Evolutionary conservation across 2,113 vertebrate genomes (phyloP).

Genomic region (Nothocercus nigrocapillus): DNA sequence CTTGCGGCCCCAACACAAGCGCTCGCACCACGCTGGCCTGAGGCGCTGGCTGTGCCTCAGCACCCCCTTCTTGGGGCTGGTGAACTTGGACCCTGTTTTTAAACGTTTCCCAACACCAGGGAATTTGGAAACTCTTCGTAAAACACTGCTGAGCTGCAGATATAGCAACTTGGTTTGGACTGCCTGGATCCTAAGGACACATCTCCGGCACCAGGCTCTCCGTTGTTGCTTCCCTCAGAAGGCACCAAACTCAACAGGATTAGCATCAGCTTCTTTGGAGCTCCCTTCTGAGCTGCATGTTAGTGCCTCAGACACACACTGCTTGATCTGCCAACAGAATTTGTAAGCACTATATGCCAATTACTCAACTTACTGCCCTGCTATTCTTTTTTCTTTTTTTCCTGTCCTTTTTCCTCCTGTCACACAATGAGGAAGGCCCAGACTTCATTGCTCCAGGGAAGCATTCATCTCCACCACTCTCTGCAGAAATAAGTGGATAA

Average conservation of each 20-base stretch:
- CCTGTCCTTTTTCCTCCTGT: neutral
- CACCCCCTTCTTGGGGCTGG: too few relatives aligned
- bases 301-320: neutral
- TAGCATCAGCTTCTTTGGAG: neutral
- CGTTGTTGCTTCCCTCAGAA: neutral
- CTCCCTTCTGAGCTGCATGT: neutral
- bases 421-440: slow-evolving; percentile 22
- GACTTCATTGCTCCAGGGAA: slow-evolving; percentile 50
- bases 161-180: neutral
- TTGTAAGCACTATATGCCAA: slow-evolving; percentile 40
- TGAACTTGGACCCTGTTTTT: too few relatives aligned
- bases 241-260: neutral
- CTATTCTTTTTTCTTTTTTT: slow-evolving; percentile 20
- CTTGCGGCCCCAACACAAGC: neutral
- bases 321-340: slow-evolving; percentile 11
- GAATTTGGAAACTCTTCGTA: neutral
- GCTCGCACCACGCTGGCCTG: neutral
- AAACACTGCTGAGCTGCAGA: neutral
- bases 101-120: neutral
- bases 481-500: slow-evolving; percentile 12
- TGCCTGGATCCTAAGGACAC: neutral
- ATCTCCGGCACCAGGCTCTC: neutral
- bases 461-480: slow-evolving; percentile 24
- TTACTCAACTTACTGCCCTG: slow-evolving; percentile 45
- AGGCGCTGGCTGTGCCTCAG: too few relatives aligned